A percentile compares a stretch with the other conserved stretches of the same genome.
Evolutionary conservation across 1,140 invertebrate genomes (phyloP).

Genomic region (Luehdorfia chinensis): DNA sequence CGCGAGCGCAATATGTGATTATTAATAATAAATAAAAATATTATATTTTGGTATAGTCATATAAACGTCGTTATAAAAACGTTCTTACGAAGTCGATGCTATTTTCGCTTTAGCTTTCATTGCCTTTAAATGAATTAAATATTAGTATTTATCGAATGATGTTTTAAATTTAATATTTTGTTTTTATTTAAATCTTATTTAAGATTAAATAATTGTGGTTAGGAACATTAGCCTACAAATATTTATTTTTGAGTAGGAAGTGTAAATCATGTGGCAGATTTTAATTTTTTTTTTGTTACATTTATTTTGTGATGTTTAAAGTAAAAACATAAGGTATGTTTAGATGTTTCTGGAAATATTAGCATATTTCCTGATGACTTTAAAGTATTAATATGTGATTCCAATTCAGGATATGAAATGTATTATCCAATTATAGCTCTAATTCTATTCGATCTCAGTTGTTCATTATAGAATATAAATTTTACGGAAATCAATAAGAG

Average conservation of each 20-base stretch:
- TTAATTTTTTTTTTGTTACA: background rate
- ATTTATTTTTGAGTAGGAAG: slow-evolving; percentile 2
- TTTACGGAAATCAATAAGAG: slow-evolving; percentile 26
- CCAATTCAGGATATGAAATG: slow-evolving; percentile 22
- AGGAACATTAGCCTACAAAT: background rate
- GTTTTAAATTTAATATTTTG: slow-evolving; percentile 5
- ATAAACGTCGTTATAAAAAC: slow-evolving; percentile 28
- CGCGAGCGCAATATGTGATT: slow-evolving; percentile 18
- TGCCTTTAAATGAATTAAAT: slow-evolving; percentile 43
- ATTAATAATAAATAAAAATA: background rate
- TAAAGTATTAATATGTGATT: slow-evolving; percentile 49
- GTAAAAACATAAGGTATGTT: slow-evolving; percentile 19
- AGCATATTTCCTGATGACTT: slow-evolving; percentile 51
- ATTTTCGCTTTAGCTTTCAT: slow-evolving; percentile 63
- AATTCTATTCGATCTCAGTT: slow-evolving; percentile 46
- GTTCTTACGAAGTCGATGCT: slow-evolving; percentile 43
- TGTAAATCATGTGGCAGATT: background rate
- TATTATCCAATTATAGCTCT: slow-evolving; percentile 21
- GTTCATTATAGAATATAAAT: slow-evolving; percentile 25
- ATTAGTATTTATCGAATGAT: background rate
- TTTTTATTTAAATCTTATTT: slow-evolving; percentile 1
- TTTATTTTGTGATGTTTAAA: slow-evolving; percentile 8
- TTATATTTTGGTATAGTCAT: slow-evolving; percentile 37
- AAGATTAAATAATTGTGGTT: slow-evolving; percentile 1
- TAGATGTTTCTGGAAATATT: slow-evolving; percentile 20